Percentiles rank a stretch among this genome's conserved stretches.
phyloP scores from a whole-genome alignment of 2,888 invertebrate genomes.

The Cistogaster globosa region DNA sequence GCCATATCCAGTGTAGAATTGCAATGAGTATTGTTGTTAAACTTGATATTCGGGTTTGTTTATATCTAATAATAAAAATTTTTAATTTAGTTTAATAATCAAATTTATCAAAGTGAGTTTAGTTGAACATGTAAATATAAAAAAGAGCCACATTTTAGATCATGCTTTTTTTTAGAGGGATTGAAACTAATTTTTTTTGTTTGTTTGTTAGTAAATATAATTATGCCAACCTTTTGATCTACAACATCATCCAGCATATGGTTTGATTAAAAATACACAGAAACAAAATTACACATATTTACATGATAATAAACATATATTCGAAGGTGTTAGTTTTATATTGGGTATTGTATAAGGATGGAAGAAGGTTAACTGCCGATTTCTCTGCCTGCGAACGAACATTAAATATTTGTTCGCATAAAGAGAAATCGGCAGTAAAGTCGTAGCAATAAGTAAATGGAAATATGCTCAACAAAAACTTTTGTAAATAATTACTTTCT shows the following conservation, averaged over 20 bases:
- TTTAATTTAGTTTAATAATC: not conserved
- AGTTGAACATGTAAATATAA: not conserved
- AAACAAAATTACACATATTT: constrained; percentile 66
- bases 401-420: too few relatives aligned
- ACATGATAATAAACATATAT: constrained; percentile 59
- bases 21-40: constrained; percentile 88
- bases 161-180: constrained; percentile 54
- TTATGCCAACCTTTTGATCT: constrained; percentile 75
- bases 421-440: too few relatives aligned
- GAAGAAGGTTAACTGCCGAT: too few relatives aligned
- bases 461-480: too few relatives aligned
- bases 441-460: too few relatives aligned
- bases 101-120: constrained; percentile 9
- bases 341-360: not conserved
- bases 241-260: constrained; percentile 72
- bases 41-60: constrained; percentile 97
- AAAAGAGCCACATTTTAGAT: not conserved
- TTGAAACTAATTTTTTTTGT: not conserved
- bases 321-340: constrained; percentile 25
- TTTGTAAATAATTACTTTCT: too few relatives aligned
- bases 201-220: constrained; percentile 42
- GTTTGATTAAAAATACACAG: constrained; percentile 63
- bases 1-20: constrained; percentile 90
- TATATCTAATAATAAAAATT: constrained; percentile 86
- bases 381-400: too few relatives aligned